Percentiles rank a stretch among this genome's conserved stretches.
Conservation (phyloP, 2,888 invertebrate species). For the Ceratothoa steindachneri region DNA sequence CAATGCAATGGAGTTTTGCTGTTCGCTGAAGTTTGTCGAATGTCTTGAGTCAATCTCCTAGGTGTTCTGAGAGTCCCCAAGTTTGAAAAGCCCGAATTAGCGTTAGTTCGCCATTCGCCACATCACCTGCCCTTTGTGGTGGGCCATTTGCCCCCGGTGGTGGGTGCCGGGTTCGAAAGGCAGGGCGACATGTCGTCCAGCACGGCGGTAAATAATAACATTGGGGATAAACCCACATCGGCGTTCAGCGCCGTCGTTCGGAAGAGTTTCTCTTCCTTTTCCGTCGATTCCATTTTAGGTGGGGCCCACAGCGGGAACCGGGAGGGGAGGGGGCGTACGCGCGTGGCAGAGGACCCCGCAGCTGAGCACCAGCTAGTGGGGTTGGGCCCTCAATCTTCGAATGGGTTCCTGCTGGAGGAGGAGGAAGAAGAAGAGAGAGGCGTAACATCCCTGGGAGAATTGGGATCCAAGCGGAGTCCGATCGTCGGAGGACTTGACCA, state of each 20-base stretch:
- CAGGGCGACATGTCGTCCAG: too few relatives aligned
- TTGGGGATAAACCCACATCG: conserved; percentile 41
- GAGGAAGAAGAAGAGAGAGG: not conserved
- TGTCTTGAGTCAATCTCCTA: too few relatives aligned
- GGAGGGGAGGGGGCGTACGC: not conserved
- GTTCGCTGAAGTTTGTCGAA: too few relatives aligned
- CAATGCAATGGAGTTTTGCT: too few relatives aligned
- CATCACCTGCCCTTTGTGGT: too few relatives aligned
- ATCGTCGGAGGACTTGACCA: not conserved
- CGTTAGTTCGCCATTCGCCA: too few relatives aligned
- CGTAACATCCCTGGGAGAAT: not conserved
- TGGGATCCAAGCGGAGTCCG: not conserved
- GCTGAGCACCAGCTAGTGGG: conserved; percentile 9
- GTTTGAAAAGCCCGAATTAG: too few relatives aligned
- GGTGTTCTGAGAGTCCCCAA: too few relatives aligned
- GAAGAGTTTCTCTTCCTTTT: conserved; percentile 46
- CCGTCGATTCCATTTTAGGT: conserved; percentile 44
- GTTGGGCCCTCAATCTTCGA: conserved; percentile 16
- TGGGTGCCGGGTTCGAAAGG: too few relatives aligned
- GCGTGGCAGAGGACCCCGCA: not conserved
- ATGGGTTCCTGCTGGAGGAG: conserved; percentile 28
- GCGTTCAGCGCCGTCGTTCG: conserved; percentile 47
- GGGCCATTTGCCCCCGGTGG: too few relatives aligned
- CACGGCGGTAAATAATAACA: conserved; percentile 27
- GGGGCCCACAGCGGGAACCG: conserved; percentile 12